Evolutionary conservation across 2,113 vertebrate species (phyloP), one percentile per base, ranked within the genome.

Genomic region (Anolis sagrei): DNA sequence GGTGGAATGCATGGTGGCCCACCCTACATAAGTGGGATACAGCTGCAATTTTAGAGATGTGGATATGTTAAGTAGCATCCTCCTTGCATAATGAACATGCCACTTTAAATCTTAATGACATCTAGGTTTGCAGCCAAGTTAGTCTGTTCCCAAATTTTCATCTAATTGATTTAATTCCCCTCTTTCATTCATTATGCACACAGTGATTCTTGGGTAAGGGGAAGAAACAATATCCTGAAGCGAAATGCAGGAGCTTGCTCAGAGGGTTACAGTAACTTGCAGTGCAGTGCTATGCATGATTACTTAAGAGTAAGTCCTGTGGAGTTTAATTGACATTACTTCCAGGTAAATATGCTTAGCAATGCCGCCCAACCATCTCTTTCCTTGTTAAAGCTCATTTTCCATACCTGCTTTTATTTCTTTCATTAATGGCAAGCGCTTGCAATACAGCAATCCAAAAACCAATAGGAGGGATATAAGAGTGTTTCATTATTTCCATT

Each of bases 21-120:
- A 27, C 7, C 64, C 64, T 29, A 27, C 29, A 27, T 11, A 27
- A 29, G 64, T 68, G 7, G 23, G n/a, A 82, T 70, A 11, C 18
- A 70, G 10, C 10, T 51, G 19, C 21, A 7, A 34, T 79, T 64
- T 44, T 19, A 66, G 39, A 48, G 16, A 27, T 7, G 32, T 49
- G 49, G 18, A 13, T 58, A 66, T 54, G 44, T 49, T 51, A 81
- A 62, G 44, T 21, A 58, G 49, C 34, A 34, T 34, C n/a, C 54
- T 72, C 51, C 80, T 72, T 21, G 32, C 49, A 23, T 3, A 36
- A 21, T 70, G 48, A 72, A n/a, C 48, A 82, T 58, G 9, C 32
- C 10, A 8, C 81, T 82, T 82, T 82, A 82, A 73, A 82, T 82
- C 81, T 73, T 82, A 82, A 82, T 82, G 80, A 32, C 68, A 82